A percentile compares a stretch with the other conserved stretches of the same genome.
These are phyloP conservation scores for Bradysia coprophila DNA, from an alignment of 1,140 invertebrate genomes.

Conservation along the genomic window DNA sequence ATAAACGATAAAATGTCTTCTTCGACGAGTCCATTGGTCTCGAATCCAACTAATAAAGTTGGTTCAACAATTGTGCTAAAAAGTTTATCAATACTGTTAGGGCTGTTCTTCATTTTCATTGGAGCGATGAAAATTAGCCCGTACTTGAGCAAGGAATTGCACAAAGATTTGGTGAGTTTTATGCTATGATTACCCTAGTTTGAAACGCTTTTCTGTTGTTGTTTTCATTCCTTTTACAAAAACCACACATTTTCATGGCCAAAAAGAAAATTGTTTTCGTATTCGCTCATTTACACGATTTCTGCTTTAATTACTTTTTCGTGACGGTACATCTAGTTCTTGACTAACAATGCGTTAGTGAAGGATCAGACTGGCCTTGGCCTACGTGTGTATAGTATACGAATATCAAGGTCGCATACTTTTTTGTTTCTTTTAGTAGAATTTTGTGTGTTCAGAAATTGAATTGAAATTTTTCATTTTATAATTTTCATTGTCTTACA, in stretches of 20 bases:
- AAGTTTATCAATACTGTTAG: constrained; percentile 76
- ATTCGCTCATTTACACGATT: no score
- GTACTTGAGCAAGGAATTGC: constrained; percentile 80
- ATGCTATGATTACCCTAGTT: background rate
- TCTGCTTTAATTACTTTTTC: no score
- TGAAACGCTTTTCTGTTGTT: background rate
- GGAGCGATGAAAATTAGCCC: constrained; percentile 84
- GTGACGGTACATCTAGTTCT: background rate
- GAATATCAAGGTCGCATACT: background rate
- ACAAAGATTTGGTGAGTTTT: constrained; percentile 83
- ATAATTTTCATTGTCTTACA: background rate
- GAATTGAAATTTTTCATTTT: background rate
- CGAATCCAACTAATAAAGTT: background rate
- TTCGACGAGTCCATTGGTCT: background rate
- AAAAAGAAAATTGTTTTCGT: no score
- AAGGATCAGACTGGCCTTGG: background rate
- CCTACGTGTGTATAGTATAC: background rate
- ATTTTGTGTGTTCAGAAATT: background rate
- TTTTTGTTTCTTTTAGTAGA: background rate
- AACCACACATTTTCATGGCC: no score
- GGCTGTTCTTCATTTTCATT: constrained; percentile 90
- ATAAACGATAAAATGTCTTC: no score
- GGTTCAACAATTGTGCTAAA: constrained; percentile 58
- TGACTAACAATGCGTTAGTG: background rate
- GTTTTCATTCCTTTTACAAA: background rate